These are phyloP conservation scores for Bombus affinis DNA, from an alignment of 1,140 invertebrate genomes.

Conservation along the genomic window DNA sequence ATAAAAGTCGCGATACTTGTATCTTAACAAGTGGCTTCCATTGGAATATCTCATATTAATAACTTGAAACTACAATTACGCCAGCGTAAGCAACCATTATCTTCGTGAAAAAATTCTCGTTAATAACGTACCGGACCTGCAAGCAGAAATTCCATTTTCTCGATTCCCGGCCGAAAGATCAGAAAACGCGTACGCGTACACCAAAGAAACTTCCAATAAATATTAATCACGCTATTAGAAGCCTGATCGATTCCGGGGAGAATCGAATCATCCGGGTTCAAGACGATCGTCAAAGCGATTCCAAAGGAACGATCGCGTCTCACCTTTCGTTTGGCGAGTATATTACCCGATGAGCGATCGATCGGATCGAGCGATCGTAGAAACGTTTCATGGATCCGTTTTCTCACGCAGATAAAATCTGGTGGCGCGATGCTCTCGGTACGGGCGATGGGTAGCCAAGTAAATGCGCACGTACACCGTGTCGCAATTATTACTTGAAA, in stretches of 20 bases:
- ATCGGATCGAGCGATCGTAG: constrained; percentile 1
- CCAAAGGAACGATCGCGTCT: not conserved
- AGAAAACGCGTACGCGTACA: not conserved
- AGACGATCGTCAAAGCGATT: not conserved
- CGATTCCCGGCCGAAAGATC: not conserved
- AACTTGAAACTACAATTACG: not conserved
- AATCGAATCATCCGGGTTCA: not conserved
- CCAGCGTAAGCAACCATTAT: not conserved
- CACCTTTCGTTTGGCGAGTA: constrained; percentile 21
- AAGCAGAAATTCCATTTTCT: not conserved
- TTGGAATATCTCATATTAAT: not conserved
- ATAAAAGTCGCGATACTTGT: not conserved
- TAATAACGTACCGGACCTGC: not conserved
- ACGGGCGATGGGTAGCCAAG: not conserved
- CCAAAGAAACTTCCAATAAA: not conserved
- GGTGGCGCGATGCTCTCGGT: not conserved
- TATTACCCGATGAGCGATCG: constrained; percentile 17
- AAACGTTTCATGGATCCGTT: constrained; percentile 38
- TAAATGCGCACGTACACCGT: not conserved
- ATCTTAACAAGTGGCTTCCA: not conserved
- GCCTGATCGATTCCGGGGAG: not conserved
- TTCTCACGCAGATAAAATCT: constrained; percentile 52
- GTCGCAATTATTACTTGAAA: constrained; percentile 39
- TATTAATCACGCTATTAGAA: constrained; percentile 11
- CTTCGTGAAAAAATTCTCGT: not conserved